A percentile compares a stretch with the other conserved stretches of the same genome.
phyloP scores from a whole-genome alignment of 1,140 invertebrate genomes.

The Rhysida immarginata region DNA sequence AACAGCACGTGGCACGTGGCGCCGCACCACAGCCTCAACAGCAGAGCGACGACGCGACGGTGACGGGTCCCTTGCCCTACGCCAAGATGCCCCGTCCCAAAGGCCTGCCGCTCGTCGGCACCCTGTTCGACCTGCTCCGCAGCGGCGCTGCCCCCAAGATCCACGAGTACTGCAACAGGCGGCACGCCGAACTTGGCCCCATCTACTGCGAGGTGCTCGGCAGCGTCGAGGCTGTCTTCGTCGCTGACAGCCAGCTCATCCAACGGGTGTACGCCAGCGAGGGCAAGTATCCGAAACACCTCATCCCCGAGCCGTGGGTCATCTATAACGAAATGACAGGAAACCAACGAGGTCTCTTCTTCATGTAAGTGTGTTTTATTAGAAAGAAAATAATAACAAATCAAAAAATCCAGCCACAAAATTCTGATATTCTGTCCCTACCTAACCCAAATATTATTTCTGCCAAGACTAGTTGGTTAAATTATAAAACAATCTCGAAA shows the following conservation, averaged over 20 bases:
- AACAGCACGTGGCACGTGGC: too few species aligned
- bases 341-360: conserved; percentile 60
- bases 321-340: conserved; percentile 55
- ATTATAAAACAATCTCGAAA: too few species aligned
- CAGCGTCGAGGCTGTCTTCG: conserved; percentile 48
- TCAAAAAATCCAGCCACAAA: too few species aligned
- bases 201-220: conserved; percentile 56
- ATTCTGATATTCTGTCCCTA: too few species aligned
- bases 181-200: conserved; percentile 53
- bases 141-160: conserved; percentile 35
- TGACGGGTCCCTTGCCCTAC: conserved; percentile 7
- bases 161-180: conserved; percentile 15
- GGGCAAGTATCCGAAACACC: conserved; percentile 57
- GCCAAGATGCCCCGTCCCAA: conserved; percentile 29
- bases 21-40: neutral
- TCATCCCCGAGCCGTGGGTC: conserved; percentile 64
- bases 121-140: conserved; percentile 34
- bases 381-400: too few species aligned
- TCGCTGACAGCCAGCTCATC: conserved; percentile 50
- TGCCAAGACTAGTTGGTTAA: too few species aligned
- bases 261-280: conserved; percentile 53
- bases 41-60: neutral
- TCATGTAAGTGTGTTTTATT: conserved; percentile 65
- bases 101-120: conserved; percentile 40
- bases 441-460: too few species aligned